These are phyloP conservation scores for Silurus lanzhouensis DNA, from an alignment of 2,797 vertebrate species.

Conservation along the genomic window DNA sequence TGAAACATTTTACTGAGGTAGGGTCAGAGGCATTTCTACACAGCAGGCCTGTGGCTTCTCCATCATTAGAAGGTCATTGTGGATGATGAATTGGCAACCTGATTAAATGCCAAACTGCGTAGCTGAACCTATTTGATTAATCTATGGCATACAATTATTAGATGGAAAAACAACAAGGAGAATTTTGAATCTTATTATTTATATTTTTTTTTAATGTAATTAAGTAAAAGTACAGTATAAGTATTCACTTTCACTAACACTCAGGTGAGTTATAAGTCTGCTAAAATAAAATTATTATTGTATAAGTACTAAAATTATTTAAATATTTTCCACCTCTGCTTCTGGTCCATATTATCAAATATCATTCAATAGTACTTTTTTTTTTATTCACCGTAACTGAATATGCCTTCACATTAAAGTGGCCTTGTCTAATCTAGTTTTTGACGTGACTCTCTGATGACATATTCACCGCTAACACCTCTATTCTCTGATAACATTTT, in stretches of 20 bases:
- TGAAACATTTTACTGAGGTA: neutral
- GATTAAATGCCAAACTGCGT: neutral
- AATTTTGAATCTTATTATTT: neutral
- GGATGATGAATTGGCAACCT: neutral
- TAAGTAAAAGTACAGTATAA: neutral
- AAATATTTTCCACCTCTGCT: neutral
- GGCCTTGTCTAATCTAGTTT: conserved; percentile 42
- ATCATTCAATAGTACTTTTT: neutral
- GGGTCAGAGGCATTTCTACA: neutral
- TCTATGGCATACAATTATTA: neutral
- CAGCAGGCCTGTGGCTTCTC: neutral
- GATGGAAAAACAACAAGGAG: neutral
- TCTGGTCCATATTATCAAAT: neutral
- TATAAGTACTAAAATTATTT: neutral
- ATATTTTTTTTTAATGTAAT: neutral
- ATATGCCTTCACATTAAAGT: neutral
- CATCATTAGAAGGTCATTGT: neutral
- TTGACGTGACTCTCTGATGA: conserved; percentile 38
- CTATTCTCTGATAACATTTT: conserved; percentile 40
- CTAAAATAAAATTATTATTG: neutral
- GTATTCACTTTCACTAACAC: neutral
- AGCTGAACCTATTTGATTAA: neutral
- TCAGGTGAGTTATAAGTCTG: neutral
- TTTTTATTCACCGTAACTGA: neutral
- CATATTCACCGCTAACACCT: conserved; percentile 38